phyloP scores from a whole-genome alignment of 1,140 invertebrate genomes.

The Drosophila obscura region DNA sequence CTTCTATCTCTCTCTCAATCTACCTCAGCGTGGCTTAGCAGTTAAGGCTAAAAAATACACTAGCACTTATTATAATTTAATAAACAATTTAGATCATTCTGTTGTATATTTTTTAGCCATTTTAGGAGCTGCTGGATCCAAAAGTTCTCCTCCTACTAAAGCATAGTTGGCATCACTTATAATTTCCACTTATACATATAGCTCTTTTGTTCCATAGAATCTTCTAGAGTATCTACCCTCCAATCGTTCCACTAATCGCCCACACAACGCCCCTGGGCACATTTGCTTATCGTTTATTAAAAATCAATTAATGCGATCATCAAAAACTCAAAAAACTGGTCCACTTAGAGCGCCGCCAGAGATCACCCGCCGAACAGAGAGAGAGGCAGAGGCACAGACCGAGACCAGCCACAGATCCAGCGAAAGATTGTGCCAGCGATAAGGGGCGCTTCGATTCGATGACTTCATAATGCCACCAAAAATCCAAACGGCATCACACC shows the following conservation, averaged over 20 bases:
- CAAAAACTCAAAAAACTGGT: slow-evolving; percentile 76
- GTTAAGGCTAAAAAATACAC: too few species aligned
- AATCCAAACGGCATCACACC: slow-evolving; percentile 73
- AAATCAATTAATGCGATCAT: slow-evolving; percentile 71
- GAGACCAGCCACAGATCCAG: slow-evolving; percentile 8
- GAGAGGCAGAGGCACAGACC: slow-evolving; percentile 21
- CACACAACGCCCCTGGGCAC: slow-evolving; percentile 9
- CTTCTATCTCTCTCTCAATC: too few species aligned
- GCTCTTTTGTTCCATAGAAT: neutral
- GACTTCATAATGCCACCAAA: slow-evolving; percentile 71
- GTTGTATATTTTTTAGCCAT: too few species aligned
- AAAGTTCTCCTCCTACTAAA: too few species aligned
- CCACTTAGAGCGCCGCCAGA: slow-evolving; percentile 57
- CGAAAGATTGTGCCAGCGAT: slow-evolving; percentile 38
- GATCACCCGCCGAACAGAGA: neutral
- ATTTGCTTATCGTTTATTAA: slow-evolving; percentile 55
- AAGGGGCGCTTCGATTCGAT: slow-evolving; percentile 58
- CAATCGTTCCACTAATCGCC: too few species aligned
- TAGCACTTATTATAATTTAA: too few species aligned
- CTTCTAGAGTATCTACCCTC: neutral
- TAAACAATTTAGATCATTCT: too few species aligned
- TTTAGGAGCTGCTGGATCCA: too few species aligned
- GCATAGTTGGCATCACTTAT: too few species aligned
- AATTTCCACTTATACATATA: too few species aligned
- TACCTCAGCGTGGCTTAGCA: too few species aligned